phyloP scores from a whole-genome alignment of 2,113 vertebrate species.

The Ibidorhyncha struthersii region DNA sequence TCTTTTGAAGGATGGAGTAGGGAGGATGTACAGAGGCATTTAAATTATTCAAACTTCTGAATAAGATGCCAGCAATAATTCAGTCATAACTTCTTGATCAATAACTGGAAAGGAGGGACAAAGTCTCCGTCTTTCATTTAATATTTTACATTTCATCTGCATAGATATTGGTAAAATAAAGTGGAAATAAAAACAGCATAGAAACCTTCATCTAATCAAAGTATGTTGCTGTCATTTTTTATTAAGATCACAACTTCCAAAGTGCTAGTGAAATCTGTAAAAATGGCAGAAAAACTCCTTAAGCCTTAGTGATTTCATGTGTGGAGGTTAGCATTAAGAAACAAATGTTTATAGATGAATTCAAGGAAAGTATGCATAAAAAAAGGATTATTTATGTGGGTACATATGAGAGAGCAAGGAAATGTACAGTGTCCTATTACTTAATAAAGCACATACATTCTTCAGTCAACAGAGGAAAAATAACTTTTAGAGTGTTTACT shows the following conservation, averaged over 20 bases:
- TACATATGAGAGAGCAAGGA: not conserved
- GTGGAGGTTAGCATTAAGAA: not conserved
- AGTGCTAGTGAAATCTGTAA: slow-evolving; percentile 15
- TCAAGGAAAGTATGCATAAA: not conserved
- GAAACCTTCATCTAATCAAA: slow-evolving; percentile 39
- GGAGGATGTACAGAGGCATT: slow-evolving; percentile 15
- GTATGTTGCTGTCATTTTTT: slow-evolving; percentile 32
- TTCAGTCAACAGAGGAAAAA: not conserved
- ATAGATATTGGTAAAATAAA: slow-evolving; percentile 61
- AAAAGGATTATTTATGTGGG: not conserved
- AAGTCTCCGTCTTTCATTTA: not conserved
- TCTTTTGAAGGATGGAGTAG: not conserved
- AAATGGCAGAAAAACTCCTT: not conserved
- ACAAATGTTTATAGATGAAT: not conserved
- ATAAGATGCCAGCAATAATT: slow-evolving; percentile 52
- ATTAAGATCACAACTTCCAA: slow-evolving; percentile 36
- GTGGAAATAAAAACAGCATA: slow-evolving; percentile 34
- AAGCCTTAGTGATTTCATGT: not conserved
- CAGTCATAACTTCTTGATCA: slow-evolving; percentile 54
- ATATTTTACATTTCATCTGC: slow-evolving; percentile 67
- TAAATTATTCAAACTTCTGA: slow-evolving; percentile 63
- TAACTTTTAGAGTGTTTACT: not conserved
- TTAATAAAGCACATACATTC: not conserved
- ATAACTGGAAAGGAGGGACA: slow-evolving; percentile 33
- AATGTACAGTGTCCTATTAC: not conserved